A percentile compares a stretch with the other conserved stretches of the same genome.
These are phyloP conservation scores for Auanema freiburgensis DNA, from an alignment of 2,888 invertebrate species.

Conservation along the genomic window DNA sequence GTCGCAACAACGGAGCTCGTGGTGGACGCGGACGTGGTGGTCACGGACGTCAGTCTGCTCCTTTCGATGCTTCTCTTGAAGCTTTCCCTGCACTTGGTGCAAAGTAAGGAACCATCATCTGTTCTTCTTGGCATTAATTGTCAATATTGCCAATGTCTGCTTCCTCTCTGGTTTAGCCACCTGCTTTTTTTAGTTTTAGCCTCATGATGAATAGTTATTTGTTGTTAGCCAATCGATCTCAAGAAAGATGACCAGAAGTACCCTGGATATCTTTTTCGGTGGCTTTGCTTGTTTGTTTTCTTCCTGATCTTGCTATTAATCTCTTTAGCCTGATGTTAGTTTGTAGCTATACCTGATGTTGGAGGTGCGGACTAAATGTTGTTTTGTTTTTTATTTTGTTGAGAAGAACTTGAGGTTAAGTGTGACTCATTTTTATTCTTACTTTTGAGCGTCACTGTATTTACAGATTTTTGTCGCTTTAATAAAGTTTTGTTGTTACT, in stretches of 20 bases:
- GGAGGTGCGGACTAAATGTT: conserved; percentile 2
- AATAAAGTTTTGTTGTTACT: too few relatives aligned
- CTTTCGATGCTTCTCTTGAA: conserved; percentile 49
- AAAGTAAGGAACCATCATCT: conserved; percentile 24
- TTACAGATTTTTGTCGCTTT: too few relatives aligned
- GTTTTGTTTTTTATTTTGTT: conserved; percentile 7
- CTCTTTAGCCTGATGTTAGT: conserved; percentile 7
- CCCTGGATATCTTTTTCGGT: conserved; percentile 11
- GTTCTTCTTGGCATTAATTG: not conserved
- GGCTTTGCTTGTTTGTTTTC: conserved; percentile 13
- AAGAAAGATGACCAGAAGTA: conserved; percentile 3
- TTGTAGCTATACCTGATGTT: not conserved
- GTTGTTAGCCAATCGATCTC: conserved; percentile 23
- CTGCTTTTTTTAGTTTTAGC: conserved; percentile 7
- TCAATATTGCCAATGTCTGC: conserved; percentile 10
- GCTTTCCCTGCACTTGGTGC: conserved; percentile 58
- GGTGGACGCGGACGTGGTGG: conserved; percentile 43
- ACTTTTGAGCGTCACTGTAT: too few relatives aligned
- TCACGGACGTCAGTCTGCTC: conserved; percentile 21
- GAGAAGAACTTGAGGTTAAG: conserved; percentile 5
- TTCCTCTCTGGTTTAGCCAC: conserved; percentile 6
- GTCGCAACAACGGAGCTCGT: conserved; percentile 22
- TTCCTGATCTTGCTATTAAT: conserved; percentile 5
- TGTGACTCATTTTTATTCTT: too few relatives aligned
- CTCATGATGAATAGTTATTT: conserved; percentile 9